A percentile compares a stretch with the other conserved stretches of the same genome.
phyloP scores from a whole-genome alignment of 2,888 invertebrate genomes.

The Seladonia tumulorum region DNA sequence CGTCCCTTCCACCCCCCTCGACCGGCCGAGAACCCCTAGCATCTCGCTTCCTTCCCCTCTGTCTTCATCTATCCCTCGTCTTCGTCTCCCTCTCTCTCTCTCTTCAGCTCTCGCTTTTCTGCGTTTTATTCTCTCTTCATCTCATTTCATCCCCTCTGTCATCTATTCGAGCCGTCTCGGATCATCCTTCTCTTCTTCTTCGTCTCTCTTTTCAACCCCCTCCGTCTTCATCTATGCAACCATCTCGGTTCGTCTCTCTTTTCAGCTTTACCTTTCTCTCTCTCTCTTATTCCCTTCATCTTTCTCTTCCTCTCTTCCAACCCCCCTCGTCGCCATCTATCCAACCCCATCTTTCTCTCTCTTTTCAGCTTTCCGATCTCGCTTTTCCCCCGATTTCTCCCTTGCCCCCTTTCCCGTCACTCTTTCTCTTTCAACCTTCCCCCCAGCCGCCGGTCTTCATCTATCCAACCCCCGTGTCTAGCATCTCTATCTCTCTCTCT shows the following conservation, averaged over 20 bases:
- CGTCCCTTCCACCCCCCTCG: slow-evolving; percentile 41
- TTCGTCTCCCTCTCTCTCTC: background rate
- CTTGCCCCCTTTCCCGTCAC: background rate
- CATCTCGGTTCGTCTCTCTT: background rate
- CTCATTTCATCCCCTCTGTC: background rate
- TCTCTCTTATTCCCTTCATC: background rate
- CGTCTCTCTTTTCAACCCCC: background rate
- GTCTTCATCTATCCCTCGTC: background rate
- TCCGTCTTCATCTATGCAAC: too few relatives aligned
- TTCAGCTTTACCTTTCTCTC: background rate
- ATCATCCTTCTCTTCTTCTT: background rate
- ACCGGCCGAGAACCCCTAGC: background rate
- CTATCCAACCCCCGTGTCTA: background rate
- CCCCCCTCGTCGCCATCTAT: background rate
- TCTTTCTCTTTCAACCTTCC: background rate
- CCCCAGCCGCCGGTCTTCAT: background rate
- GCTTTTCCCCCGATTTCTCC: background rate
- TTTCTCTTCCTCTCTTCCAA: background rate
- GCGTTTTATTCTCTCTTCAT: background rate
- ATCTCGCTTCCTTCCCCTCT: background rate
- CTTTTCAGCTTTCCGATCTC: background rate
- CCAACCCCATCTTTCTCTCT: background rate
- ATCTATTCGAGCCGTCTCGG: too few relatives aligned
- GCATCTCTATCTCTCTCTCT: background rate
- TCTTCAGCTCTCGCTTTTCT: background rate